A percentile compares a stretch with the other conserved stretches of the same genome.
These are phyloP conservation scores for Linurgus olivaceus DNA, from an alignment of 2,797 vertebrate genomes.

Conservation along the genomic window DNA sequence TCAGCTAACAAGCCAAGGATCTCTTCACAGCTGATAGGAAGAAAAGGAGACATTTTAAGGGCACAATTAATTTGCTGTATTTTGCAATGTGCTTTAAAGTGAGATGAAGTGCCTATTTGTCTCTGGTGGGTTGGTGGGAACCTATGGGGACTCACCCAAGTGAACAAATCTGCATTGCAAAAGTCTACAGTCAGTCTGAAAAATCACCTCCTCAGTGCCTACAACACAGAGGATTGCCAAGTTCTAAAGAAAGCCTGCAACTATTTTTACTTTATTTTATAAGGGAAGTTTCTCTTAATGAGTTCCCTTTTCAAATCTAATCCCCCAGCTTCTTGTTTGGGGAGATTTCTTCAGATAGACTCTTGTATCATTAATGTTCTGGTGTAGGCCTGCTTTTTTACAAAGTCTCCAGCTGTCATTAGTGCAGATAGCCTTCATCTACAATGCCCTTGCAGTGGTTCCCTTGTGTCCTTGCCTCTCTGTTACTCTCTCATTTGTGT, in stretches of 20 bases:
- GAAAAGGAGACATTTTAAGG: conserved; percentile 48
- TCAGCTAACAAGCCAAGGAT: conserved; percentile 8
- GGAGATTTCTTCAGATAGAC: conserved; percentile 26
- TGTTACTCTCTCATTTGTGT: neutral
- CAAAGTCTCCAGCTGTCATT: neutral
- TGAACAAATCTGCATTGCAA: conserved; percentile 25
- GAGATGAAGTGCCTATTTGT: conserved; percentile 7
- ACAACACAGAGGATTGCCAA: neutral
- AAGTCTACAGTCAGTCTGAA: conserved; percentile 3
- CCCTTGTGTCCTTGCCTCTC: neutral
- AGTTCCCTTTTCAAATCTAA: conserved; percentile 37
- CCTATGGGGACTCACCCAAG: neutral
- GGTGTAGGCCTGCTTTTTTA: neutral
- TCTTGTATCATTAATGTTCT: conserved; percentile 22
- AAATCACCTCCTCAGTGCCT: conserved; percentile 18
- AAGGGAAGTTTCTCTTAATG: conserved; percentile 25
- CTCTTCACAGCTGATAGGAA: neutral
- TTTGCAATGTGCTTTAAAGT: neutral
- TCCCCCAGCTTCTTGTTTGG: conserved; percentile 39
- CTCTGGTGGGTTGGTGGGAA: neutral
- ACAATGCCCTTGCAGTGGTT: neutral
- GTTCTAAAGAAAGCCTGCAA: neutral
- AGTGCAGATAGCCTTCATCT: neutral
- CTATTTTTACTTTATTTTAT: conserved; percentile 16
- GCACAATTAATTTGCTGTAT: conserved; percentile 40